Evolutionary conservation across 2,888 invertebrate genomes (phyloP), one percentile per base, ranked within the genome.

Genomic region (Phlogophora meticulosa): DNA sequence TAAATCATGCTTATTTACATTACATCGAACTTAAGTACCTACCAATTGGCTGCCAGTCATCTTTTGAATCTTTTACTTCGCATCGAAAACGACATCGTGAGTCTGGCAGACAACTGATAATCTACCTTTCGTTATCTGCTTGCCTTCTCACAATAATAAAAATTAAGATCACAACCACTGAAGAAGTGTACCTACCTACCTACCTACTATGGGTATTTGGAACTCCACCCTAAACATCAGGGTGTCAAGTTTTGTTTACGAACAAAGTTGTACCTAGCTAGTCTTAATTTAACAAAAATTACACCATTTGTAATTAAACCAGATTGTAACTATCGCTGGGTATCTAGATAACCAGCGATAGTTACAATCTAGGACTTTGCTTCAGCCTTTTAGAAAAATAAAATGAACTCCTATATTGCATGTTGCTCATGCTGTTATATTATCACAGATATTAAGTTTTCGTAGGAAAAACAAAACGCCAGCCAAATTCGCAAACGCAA

Each of bases 371-470:
- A 64, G 55, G 5, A 28, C 28, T 28, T 57, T 43, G 20, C 1
- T 28, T 69, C 75, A 75, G 63, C 55, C 73, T 73, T 73, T 55
- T 17, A 59, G 15, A 62, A 43, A 56, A 45, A 40, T 62, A 45
- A 61, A 61, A 61, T 36, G 10, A 60, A 64, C 28, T 58, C 40
- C 56, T 58, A 60, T 40, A 45, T 46, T 71, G 10, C 22, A 53
- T 56, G n/a, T 28, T 43, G 10, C 40, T 36, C 22, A 55, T 58
- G 57, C 55, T 48, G 48, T 62, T 73, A n/a, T n/a, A n/a, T 51
- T 76, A 77, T 80, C 81, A 80, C 80, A 80, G 78, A 76, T 69
- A 67, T 49, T 63, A 64, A 24, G 42, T 65, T 63, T 56, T 34
- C 49, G 46, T 42, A 55, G 13, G 48, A 56, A 42, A 36, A 56